Evolutionary conservation across 2,113 vertebrate species (phyloP), one percentile per base, ranked within the genome.

Genomic region (Poeciliopsis turrubarensis): DNA sequence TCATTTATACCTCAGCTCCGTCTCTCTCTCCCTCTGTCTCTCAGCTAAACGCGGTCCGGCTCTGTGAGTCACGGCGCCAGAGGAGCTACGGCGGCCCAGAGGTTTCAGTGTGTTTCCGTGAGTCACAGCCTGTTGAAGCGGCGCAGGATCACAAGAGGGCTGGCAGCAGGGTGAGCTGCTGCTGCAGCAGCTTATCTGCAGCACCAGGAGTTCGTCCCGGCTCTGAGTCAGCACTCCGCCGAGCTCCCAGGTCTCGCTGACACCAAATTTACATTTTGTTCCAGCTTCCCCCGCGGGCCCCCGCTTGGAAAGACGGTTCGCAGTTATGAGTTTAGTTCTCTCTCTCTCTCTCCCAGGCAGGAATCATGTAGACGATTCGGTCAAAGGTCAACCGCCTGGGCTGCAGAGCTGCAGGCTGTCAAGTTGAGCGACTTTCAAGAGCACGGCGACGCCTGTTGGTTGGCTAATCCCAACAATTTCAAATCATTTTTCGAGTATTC

Each of bases 21-120:
- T 31, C 4, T 31, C 10, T 37, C 34, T 37, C 34, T 37, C n/a
- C n/a, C 34, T 37, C 66, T 34, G 37, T 34, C 32, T 34, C 32
- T 34, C 32, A 54, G 65, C 83, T 89, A 83, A 83, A 87, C 69
- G 83, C 63, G 65, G 81, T 87, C 75, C 62, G 0, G 77, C 74
- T 83, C 78, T 82, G 71, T 89, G 88, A 91, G 76, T 86, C 86
- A 87, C 80, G 29, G 69, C 54, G 85, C 86, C 73, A 75, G 81
- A 80, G 72, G 65, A 82, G 61, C 73, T 30, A 15, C 63, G 4
- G 19, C n/a, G 34, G 5, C 71, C 14, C 37, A 0, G 73, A 68
- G 75, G 85, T 80, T 32, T 34, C 60, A 3, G 51, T 57, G 51
- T 57, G 3, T 57, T 57, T 57, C 25, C 71, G 73, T 85, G 87